Evolutionary conservation across 2,888 invertebrate species (phyloP), one percentile per base, ranked within the genome.

Genomic region (Zeuzera pyrina): DNA sequence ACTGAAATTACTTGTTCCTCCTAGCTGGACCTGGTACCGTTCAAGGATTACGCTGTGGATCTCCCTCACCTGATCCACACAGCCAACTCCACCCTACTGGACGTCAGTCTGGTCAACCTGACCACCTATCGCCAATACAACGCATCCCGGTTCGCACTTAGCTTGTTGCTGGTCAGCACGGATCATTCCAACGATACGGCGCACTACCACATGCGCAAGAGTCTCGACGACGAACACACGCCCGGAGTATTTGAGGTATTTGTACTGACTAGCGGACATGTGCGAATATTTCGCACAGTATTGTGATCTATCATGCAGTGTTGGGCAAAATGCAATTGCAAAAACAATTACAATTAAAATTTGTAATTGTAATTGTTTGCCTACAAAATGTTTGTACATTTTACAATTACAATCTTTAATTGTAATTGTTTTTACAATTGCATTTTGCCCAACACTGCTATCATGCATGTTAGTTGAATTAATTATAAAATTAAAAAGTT

Each of bases 181-280:
- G 86, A 86, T 36, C 35, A 57, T n/a, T 44, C 44, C 0, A 49
- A 54, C 1, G 62, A 68, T n/a, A 54, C 60, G 1, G 73, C 88
- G 66, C 50, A 44, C 4, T 55, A 79, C 3, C 61, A 60, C 10
- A 63, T 72, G 39, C 71, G 83, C 39, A 86, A 85, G 57, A 89
- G 87, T 34, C 54, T 91, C 34, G 90, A 91, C 49, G 91, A 91
- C 52, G 91, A 91, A 53, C 88, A 89, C 45, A 87, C 90, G n/a
- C 91, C 91, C 1, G 91, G 91, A 1, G 87, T 91, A 29, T 91
- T 91, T 54, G 86, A 87, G 74, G 89, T 90, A 0, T 7, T 11
- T 11, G 4, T 5, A 12, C 12, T 27, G 10, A n/a, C n/a, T n/a
- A n/a, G n/a, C n/a, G n/a, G n/a, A n/a, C n/a, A n/a, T n/a, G n/a